Percentiles rank a stretch among this genome's conserved stretches.
Evolutionary conservation across 2,113 vertebrate species (phyloP).

Genomic region (Oreochromis spilurus): DNA sequence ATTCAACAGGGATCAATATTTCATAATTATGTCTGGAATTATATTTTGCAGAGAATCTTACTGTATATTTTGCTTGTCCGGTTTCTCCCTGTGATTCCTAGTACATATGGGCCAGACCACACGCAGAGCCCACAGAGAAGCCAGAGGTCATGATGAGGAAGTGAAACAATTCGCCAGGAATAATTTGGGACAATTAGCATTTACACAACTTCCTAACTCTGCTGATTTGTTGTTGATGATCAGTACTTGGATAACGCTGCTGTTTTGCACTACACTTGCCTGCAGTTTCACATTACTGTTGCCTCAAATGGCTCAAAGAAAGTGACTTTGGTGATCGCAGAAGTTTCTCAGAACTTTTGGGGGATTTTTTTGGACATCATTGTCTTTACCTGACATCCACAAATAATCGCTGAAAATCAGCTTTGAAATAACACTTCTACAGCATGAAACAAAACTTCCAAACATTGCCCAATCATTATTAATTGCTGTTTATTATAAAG

Average conservation of each 20-base stretch:
- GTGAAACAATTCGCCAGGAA: slow-evolving; percentile 41
- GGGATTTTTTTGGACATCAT: neutral
- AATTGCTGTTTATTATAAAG: neutral
- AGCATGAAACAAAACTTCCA: neutral
- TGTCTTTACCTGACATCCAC: neutral
- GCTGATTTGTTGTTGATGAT: slow-evolving; percentile 33
- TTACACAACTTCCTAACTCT: slow-evolving; percentile 65
- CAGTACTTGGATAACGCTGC: neutral
- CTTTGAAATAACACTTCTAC: neutral
- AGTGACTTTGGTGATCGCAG: neutral
- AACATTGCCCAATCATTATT: neutral
- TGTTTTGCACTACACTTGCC: neutral
- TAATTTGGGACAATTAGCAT: slow-evolving; percentile 65
- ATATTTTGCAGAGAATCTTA: neutral
- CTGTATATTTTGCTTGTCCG: neutral
- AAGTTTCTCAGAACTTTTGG: neutral
- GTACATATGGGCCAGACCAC: slow-evolving; percentile 54
- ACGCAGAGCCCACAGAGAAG: slow-evolving; percentile 33
- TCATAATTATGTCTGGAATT: neutral
- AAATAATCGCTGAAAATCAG: neutral
- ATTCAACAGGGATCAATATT: neutral
- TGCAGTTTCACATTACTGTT: neutral
- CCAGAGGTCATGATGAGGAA: slow-evolving; percentile 50
- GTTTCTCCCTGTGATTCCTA: neutral
- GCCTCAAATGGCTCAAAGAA: neutral